Percentiles rank a stretch among this genome's conserved stretches.
Evolutionary conservation across 2,113 vertebrate genomes (phyloP).

Genomic region (Pavo muticus): DNA sequence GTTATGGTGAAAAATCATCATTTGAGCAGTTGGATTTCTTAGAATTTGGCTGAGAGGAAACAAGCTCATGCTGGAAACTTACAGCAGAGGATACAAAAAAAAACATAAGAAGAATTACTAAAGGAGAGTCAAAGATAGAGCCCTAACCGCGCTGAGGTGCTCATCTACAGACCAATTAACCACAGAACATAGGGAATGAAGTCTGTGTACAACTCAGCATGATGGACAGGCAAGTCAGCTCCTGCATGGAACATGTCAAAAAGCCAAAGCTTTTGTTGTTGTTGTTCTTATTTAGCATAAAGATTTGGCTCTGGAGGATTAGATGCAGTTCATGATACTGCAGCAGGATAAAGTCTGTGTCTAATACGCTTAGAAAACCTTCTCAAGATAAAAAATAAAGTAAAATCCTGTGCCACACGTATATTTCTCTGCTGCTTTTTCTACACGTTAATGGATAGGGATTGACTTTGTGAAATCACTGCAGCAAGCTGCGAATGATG

Average conservation of each 20-base stretch:
- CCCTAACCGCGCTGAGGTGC: neutral
- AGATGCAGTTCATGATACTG: neutral
- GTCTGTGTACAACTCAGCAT: neutral
- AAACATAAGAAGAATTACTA: neutral
- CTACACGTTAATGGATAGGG: neutral
- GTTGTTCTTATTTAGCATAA: neutral
- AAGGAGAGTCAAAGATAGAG: neutral
- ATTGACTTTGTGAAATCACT: slow-evolving; percentile 27
- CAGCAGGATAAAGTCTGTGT: neutral
- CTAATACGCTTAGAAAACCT: neutral
- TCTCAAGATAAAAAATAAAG: neutral
- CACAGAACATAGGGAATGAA: neutral
- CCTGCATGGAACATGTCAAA: neutral
- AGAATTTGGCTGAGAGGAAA: neutral
- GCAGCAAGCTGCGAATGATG: slow-evolving; percentile 39
- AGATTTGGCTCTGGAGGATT: neutral
- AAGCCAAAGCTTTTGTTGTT: neutral
- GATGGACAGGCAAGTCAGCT: neutral
- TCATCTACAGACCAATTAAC: neutral
- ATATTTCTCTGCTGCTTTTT: neutral
- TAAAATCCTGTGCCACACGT: neutral
- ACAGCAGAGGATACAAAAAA: neutral
- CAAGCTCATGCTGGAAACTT: neutral
- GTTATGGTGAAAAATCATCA: neutral
- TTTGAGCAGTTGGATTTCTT: neutral